Base-by-base conservation (phyloP, 2,113 vertebrate genomes). In the Odocoileus hemionus region DNA sequence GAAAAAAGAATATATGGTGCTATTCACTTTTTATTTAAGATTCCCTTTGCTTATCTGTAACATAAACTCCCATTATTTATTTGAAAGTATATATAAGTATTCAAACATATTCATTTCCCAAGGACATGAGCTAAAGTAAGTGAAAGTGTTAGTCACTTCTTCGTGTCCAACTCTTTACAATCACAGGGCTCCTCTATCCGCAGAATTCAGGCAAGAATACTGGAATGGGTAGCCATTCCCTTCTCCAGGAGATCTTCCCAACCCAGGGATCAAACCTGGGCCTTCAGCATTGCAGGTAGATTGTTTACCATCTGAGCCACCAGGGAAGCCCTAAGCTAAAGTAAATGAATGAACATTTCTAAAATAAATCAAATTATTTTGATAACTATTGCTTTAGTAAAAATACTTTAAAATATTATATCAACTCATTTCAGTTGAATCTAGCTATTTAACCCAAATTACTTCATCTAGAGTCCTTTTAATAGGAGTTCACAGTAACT, bases 301-400 rank as follows among this genome's bases (percentile, higher is more conserved):
- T 23, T 39, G n/a, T 70, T 13, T 70, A 12, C 67, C 36, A 74
- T 74, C n/a, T 74, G 36, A 74, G 67, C 67, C 67, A 74, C 67
- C 67, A 74, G n/a, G 67, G 1, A 74, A 74, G 67, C 67, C 67
- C n/a, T 25, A 74, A 76, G 28, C 54, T 85, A 45, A 94, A 58
- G 36, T 64, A 91, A 94, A 92, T 74, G 19, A 57, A 33, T 74
- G 15, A 57, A 36, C 13, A 64, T 95, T 86, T 94, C 87, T 74
- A 79, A 96, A 96, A 86, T 11, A 12, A 89, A 95, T 86, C 78
- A 85, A 91, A 47, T 82, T 61, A 92, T 67, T 94, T 89, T 94
- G 95, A 95, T 80, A 52, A 96, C 2, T 57, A 64, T 26, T 52
- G 25, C 8, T 90, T 95, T 52, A 78, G 33, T 52, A 86, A 90